Base-by-base conservation (phyloP, 2,888 invertebrate genomes). In the Drosophila parthenogenetica region DNA sequence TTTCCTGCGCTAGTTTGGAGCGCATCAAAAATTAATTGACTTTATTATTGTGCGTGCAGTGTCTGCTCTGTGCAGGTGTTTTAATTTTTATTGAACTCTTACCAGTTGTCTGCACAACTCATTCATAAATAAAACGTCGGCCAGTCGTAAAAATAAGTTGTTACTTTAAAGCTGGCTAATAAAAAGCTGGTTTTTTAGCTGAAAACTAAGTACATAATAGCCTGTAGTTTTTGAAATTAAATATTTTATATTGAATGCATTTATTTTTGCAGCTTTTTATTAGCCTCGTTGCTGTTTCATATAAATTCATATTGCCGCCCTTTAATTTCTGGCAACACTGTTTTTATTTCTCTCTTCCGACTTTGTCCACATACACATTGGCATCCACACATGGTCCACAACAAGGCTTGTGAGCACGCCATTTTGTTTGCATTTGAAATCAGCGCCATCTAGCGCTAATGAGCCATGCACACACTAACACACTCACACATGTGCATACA, bases 361-460 rank as follows among this genome's bases (percentile, higher is more conserved):
- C n/a, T 58, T 10, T 35, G 69, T 69, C 70, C 69, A 70, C 69
- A 67, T 16, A 13, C 14, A 25, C 42, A 43, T 42, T 32, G 25
- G 53, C 54, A 59, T 74, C 60, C 58, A 66, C 69, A 64, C 25
- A 49, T 45, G 58, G 45, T 49, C 59, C 53, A 62, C 29, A 39
- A 61, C 14, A 63, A 50, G 53, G 62, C 74, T 49, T 62, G 61
- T 51, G 80, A 57, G 48, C 54, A 63, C 82, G 76, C 74, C 78
- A 79, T 74, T 69, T 71, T 70, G 72, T 81, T 87, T 78, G 64
- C 53, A 66, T 69, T 70, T 70, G 16, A 45, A 81, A 77, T 87
- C 84, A 84, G 69, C 81, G 84, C 69, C 77, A 77, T 77, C 81
- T 68, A 77, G 64, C 62, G 82, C 70, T 82, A 82, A 82, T 85